A percentile compares a stretch with the other conserved stretches of the same genome.
phyloP scores from a whole-genome alignment of 2,113 vertebrate species.

The Brienomyrus longianalis region DNA sequence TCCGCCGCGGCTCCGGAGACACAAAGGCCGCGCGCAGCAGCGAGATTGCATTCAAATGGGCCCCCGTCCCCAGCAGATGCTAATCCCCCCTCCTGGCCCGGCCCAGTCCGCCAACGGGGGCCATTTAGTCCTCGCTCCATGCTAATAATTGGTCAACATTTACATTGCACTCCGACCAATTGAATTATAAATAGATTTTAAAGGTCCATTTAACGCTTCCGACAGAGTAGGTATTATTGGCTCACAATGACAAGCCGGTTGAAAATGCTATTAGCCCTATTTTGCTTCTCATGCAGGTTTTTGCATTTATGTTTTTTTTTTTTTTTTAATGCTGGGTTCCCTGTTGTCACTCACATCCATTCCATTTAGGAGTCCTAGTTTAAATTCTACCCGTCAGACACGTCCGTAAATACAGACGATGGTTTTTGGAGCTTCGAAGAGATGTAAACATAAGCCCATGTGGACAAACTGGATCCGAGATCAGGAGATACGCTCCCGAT shows the following conservation, averaged over 20 bases:
- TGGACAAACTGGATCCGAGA: neutral
- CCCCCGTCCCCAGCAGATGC: constrained; percentile 78
- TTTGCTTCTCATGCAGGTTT: constrained; percentile 16
- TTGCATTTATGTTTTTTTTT: neutral
- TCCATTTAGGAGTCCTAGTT: neutral
- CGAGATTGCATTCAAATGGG: constrained; percentile 77
- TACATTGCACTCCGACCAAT: constrained; percentile 61
- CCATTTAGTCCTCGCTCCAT: constrained; percentile 60
- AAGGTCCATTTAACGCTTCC: constrained; percentile 34
- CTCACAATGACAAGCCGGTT: constrained; percentile 13
- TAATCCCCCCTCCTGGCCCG: constrained; percentile 73
- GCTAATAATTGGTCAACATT: constrained; percentile 73
- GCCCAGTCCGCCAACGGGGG: constrained; percentile 68
- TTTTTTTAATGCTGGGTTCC: neutral
- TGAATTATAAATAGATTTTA: constrained; percentile 34
- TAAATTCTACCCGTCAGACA: neutral
- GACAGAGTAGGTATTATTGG: constrained; percentile 19
- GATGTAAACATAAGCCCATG: neutral
- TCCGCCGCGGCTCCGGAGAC: constrained; percentile 69
- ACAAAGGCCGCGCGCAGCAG: constrained; percentile 77
- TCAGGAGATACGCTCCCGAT: neutral
- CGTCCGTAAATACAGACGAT: neutral
- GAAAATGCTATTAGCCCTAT: constrained; percentile 19
- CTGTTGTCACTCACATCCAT: constrained; percentile 11
- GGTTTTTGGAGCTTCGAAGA: neutral